Conservation (phyloP, 2,888 invertebrate genomes). For the Monopis laevigella region DNA sequence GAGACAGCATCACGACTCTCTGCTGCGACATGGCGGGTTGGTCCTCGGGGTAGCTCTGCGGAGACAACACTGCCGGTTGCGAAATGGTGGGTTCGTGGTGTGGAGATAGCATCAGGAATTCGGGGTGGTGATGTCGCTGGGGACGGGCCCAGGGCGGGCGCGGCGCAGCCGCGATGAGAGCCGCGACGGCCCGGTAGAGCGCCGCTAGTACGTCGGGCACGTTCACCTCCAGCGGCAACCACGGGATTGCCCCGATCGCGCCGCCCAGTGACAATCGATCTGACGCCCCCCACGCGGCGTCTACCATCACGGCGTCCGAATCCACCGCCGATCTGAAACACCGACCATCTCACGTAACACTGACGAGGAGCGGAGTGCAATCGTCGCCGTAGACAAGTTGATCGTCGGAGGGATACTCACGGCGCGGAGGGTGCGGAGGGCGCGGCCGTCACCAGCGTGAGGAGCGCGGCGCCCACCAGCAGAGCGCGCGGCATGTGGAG, state of each 20-base stretch:
- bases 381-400: background rate
- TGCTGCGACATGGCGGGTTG: too few relatives aligned
- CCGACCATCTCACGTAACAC: background rate
- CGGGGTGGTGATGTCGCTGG: too few relatives aligned
- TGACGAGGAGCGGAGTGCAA: background rate
- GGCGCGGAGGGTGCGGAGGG: background rate
- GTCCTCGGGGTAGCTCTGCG: too few relatives aligned
- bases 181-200: conserved; percentile 26
- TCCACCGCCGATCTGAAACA: background rate
- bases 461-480: background rate
- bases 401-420: background rate
- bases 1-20: too few relatives aligned
- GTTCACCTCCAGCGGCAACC: conserved; percentile 71
- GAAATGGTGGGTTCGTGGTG: too few relatives aligned
- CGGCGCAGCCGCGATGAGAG: background rate
- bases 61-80: too few relatives aligned
- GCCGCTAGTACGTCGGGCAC: conserved; percentile 67
- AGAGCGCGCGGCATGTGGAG: too few relatives aligned
- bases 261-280: conserved; percentile 40
- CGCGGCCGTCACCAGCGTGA: background rate
- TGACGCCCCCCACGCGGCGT: too few relatives aligned
- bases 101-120: too few relatives aligned
- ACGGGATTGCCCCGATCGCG: conserved; percentile 61
- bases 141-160: background rate
- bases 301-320: too few relatives aligned